These are phyloP conservation scores for human DNA, from an alignment of 2,113 vertebrate genomes.

Conservation along the genomic window DNA sequence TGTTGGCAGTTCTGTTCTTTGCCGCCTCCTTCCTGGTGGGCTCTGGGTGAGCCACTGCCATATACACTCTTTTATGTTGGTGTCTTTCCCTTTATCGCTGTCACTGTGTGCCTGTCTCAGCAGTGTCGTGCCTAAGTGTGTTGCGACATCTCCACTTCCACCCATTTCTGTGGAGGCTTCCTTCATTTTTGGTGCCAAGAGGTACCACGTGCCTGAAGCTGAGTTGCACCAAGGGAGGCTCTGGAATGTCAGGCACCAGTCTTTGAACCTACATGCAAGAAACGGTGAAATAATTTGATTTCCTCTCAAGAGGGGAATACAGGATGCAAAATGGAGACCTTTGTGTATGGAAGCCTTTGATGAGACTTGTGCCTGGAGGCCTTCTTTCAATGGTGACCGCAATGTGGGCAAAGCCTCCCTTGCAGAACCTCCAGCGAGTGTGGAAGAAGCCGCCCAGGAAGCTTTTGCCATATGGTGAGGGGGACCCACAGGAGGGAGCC, in stretches of 20 bases:
- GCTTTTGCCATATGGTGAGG: background rate
- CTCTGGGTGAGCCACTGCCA: no score
- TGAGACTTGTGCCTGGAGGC: background rate
- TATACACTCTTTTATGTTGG: background rate
- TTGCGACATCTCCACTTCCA: no score
- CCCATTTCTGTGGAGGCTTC: background rate
- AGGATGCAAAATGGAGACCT: background rate
- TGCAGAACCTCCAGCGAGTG: background rate
- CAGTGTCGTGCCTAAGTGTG: background rate
- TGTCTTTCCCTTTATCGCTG: background rate
- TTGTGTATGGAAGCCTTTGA: accelerated
- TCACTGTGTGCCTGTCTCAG: background rate
- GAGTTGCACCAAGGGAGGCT: accelerated
- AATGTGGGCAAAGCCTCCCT: background rate
- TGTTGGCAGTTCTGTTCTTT: no score
- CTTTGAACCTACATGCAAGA: background rate
- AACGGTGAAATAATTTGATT: background rate
- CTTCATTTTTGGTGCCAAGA: background rate
- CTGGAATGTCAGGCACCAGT: background rate
- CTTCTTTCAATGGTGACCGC: background rate
- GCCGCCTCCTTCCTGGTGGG: no score
- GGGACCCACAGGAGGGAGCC: accelerated
- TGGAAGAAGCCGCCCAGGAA: accelerated
- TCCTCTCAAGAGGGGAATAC: background rate
- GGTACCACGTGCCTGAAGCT: background rate